Evolutionary conservation across 2,888 invertebrate species (phyloP), one percentile per base, ranked within the genome.

Genomic region (Drosophila anomelani): DNA sequence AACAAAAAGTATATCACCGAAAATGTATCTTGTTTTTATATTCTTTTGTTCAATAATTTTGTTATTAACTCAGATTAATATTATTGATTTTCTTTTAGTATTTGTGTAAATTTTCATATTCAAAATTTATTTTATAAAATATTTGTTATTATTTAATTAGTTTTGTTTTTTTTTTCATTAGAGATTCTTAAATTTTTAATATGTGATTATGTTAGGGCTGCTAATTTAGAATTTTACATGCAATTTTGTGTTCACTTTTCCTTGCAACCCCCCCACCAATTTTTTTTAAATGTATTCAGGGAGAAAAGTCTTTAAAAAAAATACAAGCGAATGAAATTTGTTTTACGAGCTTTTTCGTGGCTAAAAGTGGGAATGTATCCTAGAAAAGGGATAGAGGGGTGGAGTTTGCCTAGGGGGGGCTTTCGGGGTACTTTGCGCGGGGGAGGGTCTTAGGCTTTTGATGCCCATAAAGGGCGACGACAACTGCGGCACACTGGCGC

Each of bases 401-500:
- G 56, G 41, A 55, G 38, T 39, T 54, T 17, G 32, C 17, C 26
- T n/a, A 46, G 23, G 29, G 12, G 47, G 59, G 59, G 17, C 23
- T 55, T 60, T 34, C 7, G 32, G 32, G 41, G 46, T n/a, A n/a
- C 26, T 47, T 29, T 26, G 26, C 26, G 26, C n/a, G n/a, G 29
- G 26, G n/a, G 36, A 10, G 36, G 56, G 32, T 43, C 56, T 55
- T 60, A 41, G 60, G 60, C 60, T 60, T 38, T 59, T 59, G 38
- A 47, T 46, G 63, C 61, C 64, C 68, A 61, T 67, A 64, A 53
- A 64, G 38, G 66, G 66, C 66, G 57, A 58, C 72, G 62, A 74
- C 56, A 74, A 63, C 60, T 39, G 51, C 49, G 69, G 75, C 77
- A 59, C 73, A 60, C 59, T 76, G 74, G 67, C 67, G 74, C 63